Conservation (phyloP, 1,140 invertebrate species). For the Nautilus pompilius region DNA sequence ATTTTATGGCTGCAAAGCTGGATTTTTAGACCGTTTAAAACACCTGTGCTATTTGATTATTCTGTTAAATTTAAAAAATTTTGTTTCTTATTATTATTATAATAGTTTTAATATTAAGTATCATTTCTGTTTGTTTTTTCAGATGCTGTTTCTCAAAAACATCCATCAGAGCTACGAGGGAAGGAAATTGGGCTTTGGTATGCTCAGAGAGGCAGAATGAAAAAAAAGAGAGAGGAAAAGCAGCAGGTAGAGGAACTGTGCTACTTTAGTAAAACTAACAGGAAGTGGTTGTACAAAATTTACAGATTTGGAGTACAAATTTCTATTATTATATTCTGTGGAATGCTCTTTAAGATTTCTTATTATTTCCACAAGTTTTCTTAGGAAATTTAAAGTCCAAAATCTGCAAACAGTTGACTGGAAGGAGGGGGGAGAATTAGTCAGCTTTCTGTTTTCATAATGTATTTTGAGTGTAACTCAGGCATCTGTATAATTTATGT, state of each 20-base stretch:
- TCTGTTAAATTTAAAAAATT: neutral
- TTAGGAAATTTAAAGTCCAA: neutral
- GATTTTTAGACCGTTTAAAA: too few species aligned
- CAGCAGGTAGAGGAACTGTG: conserved; percentile 17
- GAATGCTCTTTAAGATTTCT: too few species aligned
- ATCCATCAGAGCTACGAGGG: conserved; percentile 38
- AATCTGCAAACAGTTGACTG: neutral
- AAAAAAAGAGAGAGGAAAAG: conserved; percentile 22
- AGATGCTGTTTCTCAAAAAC: conserved; percentile 2
- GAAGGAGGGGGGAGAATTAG: neutral
- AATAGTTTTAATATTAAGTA: neutral
- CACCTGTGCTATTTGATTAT: neutral
- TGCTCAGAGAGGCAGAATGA: conserved; percentile 21
- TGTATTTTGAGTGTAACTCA: too few species aligned
- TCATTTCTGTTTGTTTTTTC: neutral
- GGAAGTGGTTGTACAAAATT: too few species aligned
- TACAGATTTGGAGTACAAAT: too few species aligned
- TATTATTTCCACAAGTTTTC: neutral
- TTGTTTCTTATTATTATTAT: neutral
- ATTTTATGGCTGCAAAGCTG: too few species aligned
- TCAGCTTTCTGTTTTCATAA: too few species aligned
- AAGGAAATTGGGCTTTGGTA: conserved; percentile 50
- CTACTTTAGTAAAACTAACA: too few species aligned
- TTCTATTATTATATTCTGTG: too few species aligned
- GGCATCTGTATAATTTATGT: too few species aligned